phyloP scores from a whole-genome alignment of 2,797 vertebrate genomes.

The Capromys pilorides region DNA sequence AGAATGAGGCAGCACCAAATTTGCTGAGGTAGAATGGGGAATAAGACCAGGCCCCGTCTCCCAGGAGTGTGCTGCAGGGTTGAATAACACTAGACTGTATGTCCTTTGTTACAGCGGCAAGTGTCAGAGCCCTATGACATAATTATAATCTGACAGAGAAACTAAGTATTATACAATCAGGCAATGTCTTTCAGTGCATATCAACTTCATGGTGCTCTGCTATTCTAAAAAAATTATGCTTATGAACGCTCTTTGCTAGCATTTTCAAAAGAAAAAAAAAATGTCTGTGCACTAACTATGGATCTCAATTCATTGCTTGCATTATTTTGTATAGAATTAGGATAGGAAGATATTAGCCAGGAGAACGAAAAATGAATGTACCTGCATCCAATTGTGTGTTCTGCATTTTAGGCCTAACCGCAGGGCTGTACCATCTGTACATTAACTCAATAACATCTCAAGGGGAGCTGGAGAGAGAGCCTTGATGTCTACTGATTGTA shows the following conservation, averaged over 20 bases:
- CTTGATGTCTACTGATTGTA: constrained; percentile 89
- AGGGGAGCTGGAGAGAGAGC: constrained; percentile 86
- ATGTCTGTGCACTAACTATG: constrained; percentile 69
- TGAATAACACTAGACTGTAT: constrained; percentile 16
- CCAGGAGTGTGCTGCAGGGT: not conserved
- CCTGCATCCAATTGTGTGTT: constrained; percentile 78
- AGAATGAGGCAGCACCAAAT: not conserved
- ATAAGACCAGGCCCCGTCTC: not conserved
- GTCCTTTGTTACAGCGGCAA: constrained; percentile 67
- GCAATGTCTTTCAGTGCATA: constrained; percentile 66
- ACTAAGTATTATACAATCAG: constrained; percentile 71
- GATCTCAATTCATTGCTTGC: constrained; percentile 70
- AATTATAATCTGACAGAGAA: constrained; percentile 75
- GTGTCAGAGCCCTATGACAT: constrained; percentile 72
- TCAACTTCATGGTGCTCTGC: constrained; percentile 62
- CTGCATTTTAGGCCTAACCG: constrained; percentile 83
- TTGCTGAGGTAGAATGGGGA: not conserved
- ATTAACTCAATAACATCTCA: constrained; percentile 90
- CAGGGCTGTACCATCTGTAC: constrained; percentile 85
- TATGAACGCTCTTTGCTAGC: constrained; percentile 69
- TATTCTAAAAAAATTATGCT: constrained; percentile 75
- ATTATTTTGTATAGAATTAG: constrained; percentile 77
- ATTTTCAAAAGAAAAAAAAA: constrained; percentile 78
- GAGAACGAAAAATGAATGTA: constrained; percentile 77
- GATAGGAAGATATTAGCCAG: constrained; percentile 74